Percentiles rank a stretch among this genome's conserved stretches.
phyloP scores from a whole-genome alignment of 2,797 vertebrate genomes.

The Rhinatrema bivittatum region DNA sequence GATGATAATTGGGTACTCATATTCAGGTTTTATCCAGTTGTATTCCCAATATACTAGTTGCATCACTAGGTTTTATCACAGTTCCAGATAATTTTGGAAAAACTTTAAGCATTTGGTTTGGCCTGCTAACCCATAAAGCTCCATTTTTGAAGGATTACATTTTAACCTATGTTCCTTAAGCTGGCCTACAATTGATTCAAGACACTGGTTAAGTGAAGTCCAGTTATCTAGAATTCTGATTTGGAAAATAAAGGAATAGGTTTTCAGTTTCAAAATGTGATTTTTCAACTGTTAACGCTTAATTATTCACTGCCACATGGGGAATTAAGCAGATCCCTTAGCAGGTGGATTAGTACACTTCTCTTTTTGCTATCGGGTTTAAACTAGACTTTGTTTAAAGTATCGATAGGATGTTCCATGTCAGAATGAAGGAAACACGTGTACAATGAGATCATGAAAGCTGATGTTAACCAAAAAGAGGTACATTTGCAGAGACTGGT shows the following conservation, averaged over 20 bases:
- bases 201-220: too few relatives aligned
- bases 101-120: too few relatives aligned
- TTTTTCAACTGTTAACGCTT: conserved; percentile 24
- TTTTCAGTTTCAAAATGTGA: conserved; percentile 35
- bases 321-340: conserved; percentile 19
- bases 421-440: not conserved
- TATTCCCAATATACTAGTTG: too few relatives aligned
- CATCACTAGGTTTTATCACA: too few relatives aligned
- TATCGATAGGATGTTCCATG: not conserved
- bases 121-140: too few relatives aligned
- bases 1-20: too few relatives aligned
- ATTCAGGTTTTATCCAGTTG: too few relatives aligned
- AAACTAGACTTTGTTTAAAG: not conserved
- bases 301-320: conserved; percentile 16
- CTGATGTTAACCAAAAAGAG: not conserved
- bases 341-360: conserved; percentile 8
- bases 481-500: not conserved
- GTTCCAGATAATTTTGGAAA: too few relatives aligned
- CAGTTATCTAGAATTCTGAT: too few relatives aligned
- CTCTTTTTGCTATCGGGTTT: conserved; percentile 2
- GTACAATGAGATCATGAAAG: not conserved
- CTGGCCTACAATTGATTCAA: too few relatives aligned
- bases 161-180: too few relatives aligned
- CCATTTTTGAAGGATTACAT: too few relatives aligned
- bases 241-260: conserved; percentile 6